Evolutionary conservation across 2,888 invertebrate species (phyloP), one percentile per base, ranked within the genome.

Genomic region (Lasioglossum calceatum): DNA sequence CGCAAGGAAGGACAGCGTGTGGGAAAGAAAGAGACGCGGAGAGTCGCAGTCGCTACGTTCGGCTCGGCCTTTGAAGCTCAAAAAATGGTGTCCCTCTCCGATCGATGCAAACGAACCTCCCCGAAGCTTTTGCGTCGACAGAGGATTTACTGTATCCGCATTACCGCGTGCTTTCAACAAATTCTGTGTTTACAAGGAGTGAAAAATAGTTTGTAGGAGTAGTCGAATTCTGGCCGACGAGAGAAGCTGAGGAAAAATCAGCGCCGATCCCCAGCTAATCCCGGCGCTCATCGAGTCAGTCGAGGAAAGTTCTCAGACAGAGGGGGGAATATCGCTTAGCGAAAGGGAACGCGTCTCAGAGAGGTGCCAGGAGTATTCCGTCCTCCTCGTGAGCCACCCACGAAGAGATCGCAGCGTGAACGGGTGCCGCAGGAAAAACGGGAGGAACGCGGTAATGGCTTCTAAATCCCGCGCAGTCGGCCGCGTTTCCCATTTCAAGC

Each of bases 331-430:
- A 23, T 3, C n/a, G 58, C 58, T 58, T n/a, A 58, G 58, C 58
- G 58, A 58, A 58, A 58, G 58, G 70, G 85, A 64, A 64, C 27
- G 64, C 73, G 74, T 84, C 85, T 77, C 64, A 73, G 76, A 2
- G 64, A 58, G 58, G 58, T 58, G 58, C 12, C n/a, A 58, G 58
- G 58, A 58, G 64, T 32, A 64, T 64, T 64, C 32, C 32, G 16
- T 64, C 27, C 64, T 32, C 32, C 16, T 32, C 1, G 16, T 16
- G 58, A n/a, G 64, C 64, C 64, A 64, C 64, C 64, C 64, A 64
- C 64, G 64, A 32, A 27, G 64, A 64, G 14, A 61, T 61, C 61
- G 14, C 27, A 61, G 64, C 64, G 64, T 64, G 64, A 64, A 64
- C 64, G 64, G 32, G 32, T 16, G 64, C 64, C 32, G 32, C 16